Conservation (phyloP, 2,797 vertebrate genomes). For the Etheostoma perlongum region DNA sequence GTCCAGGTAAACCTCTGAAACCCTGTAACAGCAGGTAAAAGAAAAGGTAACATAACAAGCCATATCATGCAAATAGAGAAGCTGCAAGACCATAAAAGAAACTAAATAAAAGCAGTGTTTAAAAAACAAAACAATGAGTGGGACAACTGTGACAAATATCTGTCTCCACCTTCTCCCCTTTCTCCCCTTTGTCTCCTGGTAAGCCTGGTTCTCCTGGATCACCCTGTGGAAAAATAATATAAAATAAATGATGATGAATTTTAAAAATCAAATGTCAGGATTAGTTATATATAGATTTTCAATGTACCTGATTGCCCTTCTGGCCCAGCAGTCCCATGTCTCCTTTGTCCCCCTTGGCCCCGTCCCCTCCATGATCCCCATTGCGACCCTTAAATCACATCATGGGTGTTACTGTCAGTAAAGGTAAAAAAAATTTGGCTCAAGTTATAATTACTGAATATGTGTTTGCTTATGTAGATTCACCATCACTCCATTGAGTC, state of each 20-base stretch:
- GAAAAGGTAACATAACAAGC: neutral
- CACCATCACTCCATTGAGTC: slow-evolving; percentile 86
- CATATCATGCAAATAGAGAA: neutral
- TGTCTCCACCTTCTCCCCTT: slow-evolving; percentile 87
- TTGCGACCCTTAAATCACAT: slow-evolving; percentile 83
- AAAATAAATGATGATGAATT: neutral
- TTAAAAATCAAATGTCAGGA: neutral
- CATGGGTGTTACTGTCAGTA: neutral
- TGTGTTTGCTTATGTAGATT: neutral
- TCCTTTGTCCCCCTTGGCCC: slow-evolving; percentile 89
- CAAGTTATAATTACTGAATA: neutral
- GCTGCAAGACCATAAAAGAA: neutral
- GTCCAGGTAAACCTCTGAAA: slow-evolving; percentile 87
- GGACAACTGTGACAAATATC: neutral
- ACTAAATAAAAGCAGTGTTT: too few species aligned
- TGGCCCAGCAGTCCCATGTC: slow-evolving; percentile 86
- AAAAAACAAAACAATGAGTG: neutral
- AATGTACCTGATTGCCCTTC: slow-evolving; percentile 84
- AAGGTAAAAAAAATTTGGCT: neutral
- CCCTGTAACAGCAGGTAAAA: slow-evolving; percentile 80
- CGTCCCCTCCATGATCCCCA: slow-evolving; percentile 86
- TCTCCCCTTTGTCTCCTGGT: slow-evolving; percentile 83
- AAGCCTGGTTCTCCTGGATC: slow-evolving; percentile 85
- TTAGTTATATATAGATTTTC: neutral
- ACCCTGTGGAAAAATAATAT: slow-evolving; percentile 77